Percentiles rank a stretch among this genome's conserved stretches.
Conservation (phyloP, 1,140 invertebrate species). For the Bombus ignitus region DNA sequence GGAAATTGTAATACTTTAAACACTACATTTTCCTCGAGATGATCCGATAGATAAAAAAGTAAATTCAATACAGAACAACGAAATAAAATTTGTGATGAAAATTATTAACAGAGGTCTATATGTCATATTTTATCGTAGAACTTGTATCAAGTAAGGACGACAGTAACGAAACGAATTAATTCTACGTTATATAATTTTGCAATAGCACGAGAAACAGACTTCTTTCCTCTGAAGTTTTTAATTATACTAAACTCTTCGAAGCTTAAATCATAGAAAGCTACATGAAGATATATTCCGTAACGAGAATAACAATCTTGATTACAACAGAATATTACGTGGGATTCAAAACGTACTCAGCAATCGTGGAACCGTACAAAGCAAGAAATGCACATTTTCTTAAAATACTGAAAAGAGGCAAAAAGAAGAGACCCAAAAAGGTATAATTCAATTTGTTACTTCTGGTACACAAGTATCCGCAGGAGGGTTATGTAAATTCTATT, state of each 20-base stretch:
- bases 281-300: background rate
- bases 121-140: background rate
- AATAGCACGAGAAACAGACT: background rate
- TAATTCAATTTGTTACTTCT: background rate
- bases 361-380: too few species aligned
- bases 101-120: too few species aligned
- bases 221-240: background rate
- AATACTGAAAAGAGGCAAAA: too few species aligned
- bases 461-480: background rate
- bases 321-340: too few species aligned
- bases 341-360: too few species aligned
- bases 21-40: too few species aligned
- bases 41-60: too few species aligned
- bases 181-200: background rate
- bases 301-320: background rate
- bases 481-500: slow-evolving; percentile 28
- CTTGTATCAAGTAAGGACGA: background rate
- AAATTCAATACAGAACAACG: too few species aligned
- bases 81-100: too few species aligned
- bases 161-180: background rate
- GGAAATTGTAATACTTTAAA: too few species aligned
- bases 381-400: too few species aligned
- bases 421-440: background rate
- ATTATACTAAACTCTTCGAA: background rate
- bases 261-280: background rate